phyloP scores from a whole-genome alignment of 2,113 vertebrate genomes.

The Rhinichthys klamathensis region DNA sequence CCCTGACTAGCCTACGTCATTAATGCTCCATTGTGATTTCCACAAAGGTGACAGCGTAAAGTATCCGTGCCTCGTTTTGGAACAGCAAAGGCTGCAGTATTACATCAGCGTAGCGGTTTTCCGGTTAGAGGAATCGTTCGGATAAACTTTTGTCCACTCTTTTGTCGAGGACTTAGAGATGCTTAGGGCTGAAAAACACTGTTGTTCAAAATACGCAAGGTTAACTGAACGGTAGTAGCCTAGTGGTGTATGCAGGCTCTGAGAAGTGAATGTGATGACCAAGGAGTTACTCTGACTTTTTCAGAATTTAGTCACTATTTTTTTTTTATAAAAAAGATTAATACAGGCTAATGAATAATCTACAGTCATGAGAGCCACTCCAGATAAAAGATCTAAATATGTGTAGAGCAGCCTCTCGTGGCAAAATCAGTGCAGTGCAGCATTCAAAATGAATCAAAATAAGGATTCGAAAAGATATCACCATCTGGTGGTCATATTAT shows the following conservation, averaged over 20 bases:
- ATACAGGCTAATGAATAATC: neutral
- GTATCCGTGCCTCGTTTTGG: conserved; percentile 50
- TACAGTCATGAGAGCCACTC: no score
- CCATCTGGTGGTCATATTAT: conserved; percentile 18
- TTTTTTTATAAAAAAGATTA: neutral
- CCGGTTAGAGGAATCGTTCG: neutral
- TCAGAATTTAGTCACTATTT: neutral
- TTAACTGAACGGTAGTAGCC: neutral
- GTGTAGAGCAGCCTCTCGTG: neutral
- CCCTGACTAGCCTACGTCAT: conserved; percentile 64
- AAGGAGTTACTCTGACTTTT: no score
- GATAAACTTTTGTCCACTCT: conserved; percentile 22
- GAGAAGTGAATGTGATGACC: neutral
- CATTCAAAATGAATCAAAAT: neutral
- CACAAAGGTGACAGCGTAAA: conserved; percentile 68
- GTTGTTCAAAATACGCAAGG: neutral
- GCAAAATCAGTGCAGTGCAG: neutral
- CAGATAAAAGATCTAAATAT: neutral
- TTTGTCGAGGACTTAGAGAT: conserved; percentile 6
- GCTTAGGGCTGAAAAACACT: neutral
- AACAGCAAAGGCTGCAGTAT: conserved; percentile 68
- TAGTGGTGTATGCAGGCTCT: neutral
- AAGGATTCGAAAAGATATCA: neutral
- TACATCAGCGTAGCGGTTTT: neutral
- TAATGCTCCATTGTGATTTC: conserved; percentile 67